Percentiles rank a stretch among this genome's conserved stretches.
Evolutionary conservation across 2,888 invertebrate genomes (phyloP).

Genomic region (Ethmia dodecea): DNA sequence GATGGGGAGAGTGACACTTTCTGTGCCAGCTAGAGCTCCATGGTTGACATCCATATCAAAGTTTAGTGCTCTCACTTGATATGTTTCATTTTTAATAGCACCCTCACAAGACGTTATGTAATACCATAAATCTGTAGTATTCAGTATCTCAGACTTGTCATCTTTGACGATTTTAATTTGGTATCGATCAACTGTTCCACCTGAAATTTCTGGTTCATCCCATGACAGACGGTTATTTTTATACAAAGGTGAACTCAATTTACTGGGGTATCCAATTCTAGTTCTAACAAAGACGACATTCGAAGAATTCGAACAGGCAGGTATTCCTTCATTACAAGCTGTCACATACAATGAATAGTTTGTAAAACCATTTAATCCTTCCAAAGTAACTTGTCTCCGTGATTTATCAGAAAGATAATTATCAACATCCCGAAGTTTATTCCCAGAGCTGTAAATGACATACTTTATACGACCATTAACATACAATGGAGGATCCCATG

Average conservation of each 20-base stretch:
- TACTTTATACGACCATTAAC: slow-evolving; percentile 84
- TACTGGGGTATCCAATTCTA: slow-evolving; percentile 78
- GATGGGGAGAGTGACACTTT: slow-evolving; percentile 34
- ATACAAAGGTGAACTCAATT: slow-evolving; percentile 43
- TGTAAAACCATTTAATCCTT: slow-evolving; percentile 75
- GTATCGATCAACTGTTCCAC: slow-evolving; percentile 77
- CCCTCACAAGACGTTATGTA: slow-evolving; percentile 48
- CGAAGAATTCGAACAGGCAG: slow-evolving; percentile 78
- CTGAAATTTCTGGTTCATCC: slow-evolving; percentile 65
- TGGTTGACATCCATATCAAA: slow-evolving; percentile 49
- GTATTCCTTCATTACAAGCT: slow-evolving; percentile 81
- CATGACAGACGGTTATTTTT: slow-evolving; percentile 58
- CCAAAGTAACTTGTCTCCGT: slow-evolving; percentile 40
- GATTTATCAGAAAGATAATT: slow-evolving; percentile 35
- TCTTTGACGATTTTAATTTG: slow-evolving; percentile 68
- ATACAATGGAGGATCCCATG: slow-evolving; percentile 82
- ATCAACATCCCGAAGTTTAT: slow-evolving; percentile 25
- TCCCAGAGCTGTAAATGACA: slow-evolving; percentile 71
- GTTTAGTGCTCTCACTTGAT: slow-evolving; percentile 61
- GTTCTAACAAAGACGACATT: slow-evolving; percentile 74
- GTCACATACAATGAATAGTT: slow-evolving; percentile 83
- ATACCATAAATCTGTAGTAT: slow-evolving; percentile 40
- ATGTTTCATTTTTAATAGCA: slow-evolving; percentile 44
- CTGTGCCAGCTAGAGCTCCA: slow-evolving; percentile 39
- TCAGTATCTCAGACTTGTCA: slow-evolving; percentile 37